Evolutionary conservation across 1,140 invertebrate genomes (phyloP), one percentile per base, ranked within the genome.

Genomic region (Aphelenchoides besseyi): DNA sequence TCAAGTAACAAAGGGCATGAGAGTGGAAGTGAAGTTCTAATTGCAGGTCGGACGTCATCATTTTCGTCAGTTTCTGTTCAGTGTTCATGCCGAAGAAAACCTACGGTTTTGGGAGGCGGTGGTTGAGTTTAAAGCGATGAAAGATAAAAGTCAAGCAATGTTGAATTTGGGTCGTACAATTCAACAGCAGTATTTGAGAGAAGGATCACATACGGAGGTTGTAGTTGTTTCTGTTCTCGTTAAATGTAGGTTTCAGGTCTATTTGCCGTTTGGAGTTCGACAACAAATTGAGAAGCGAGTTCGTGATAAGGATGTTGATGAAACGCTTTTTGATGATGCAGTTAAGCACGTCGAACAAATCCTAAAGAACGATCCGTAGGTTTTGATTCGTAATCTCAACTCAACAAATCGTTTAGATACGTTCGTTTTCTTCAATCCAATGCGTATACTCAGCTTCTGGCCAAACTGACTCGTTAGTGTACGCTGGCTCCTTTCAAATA

Each of bases 91-190:
- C 23, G 82, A 83, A 66, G 82, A 83, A 61, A 83, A 83, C 54
- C 75, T 83, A 0, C 76, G 81, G 30, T 83, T 83, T 62, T 83
- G 82, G 82, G 82, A 82, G 68, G 84, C 79, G 16, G 79, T 84
- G 28, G 72, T 81, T 18, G 74, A 81, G 63, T 82, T 83, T 68
- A 68, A 76, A 1, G 68, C 48, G 3, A 37, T 72, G 3, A 80
- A 75, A 67, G 76, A 82, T 73, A 81, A 84, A 57, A 62, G 71
- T 37, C 32, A 67, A 26, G 82, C 82, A 16, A 83, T 83, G 81
- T 66, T 71, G 29, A 84, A 84, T 72, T 76, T 84, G 74, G 83
- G 77, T 3, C 48, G 71, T 28, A 76, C 71, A 35, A 83, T 83
- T 48, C 71, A 83, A 29, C 72, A 76, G 9, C 79, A 81, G 41